These are phyloP conservation scores for Eupithecia subfuscata DNA, from an alignment of 2,888 invertebrate genomes.

Conservation along the genomic window DNA sequence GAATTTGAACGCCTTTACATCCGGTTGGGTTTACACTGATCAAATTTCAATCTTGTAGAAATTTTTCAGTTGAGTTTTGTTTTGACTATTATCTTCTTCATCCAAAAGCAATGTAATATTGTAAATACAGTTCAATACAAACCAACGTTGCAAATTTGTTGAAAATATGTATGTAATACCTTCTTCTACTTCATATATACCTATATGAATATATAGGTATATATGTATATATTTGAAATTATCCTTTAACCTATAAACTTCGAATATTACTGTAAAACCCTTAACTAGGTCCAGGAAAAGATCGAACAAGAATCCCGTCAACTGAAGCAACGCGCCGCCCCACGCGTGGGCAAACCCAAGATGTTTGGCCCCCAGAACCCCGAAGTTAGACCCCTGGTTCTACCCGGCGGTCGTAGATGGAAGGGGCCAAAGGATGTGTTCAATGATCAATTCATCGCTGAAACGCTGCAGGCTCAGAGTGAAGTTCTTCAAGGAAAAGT, in stretches of 20 bases:
- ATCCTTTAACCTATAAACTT: neutral
- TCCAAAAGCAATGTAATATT: too few species aligned
- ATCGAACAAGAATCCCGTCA: constrained; percentile 76
- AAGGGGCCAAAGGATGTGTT: constrained; percentile 93
- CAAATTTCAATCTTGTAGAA: too few species aligned
- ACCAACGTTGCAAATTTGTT: too few species aligned
- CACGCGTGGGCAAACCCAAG: constrained; percentile 68
- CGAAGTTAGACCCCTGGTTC: constrained; percentile 87
- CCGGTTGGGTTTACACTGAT: too few species aligned
- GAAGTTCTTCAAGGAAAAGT: constrained; percentile 93
- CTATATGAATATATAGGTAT: too few species aligned
- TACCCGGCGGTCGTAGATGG: constrained; percentile 92
- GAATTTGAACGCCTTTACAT: neutral
- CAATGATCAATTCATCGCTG: constrained; percentile 94
- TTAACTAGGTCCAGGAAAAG: constrained; percentile 58
- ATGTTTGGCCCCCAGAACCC: constrained; percentile 85
- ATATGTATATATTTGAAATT: too few species aligned
- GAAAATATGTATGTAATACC: too few species aligned
- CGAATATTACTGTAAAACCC: constrained; percentile 9
- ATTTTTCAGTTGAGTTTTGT: too few species aligned
- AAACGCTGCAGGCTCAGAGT: constrained; percentile 92
- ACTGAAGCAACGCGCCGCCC: constrained; percentile 78
- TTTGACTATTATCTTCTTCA: too few species aligned
- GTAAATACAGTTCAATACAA: too few species aligned
- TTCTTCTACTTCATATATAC: too few species aligned